Base-by-base conservation (phyloP, 2,113 vertebrate species). In the Bufo gargarizans region DNA sequence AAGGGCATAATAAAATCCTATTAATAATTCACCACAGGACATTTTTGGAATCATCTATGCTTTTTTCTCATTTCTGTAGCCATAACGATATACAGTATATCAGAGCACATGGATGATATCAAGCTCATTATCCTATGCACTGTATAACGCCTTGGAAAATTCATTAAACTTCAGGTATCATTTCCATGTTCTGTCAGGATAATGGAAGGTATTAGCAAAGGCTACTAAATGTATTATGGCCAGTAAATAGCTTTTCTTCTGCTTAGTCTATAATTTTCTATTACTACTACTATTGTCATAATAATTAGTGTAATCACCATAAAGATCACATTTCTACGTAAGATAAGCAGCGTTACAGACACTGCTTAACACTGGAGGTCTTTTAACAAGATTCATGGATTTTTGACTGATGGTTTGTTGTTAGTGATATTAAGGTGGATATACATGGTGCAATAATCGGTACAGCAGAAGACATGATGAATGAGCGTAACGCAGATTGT, bases 1-100 rank as follows among this genome's bases (percentile, higher is more conserved):
- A 49, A 67, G n/a, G 47, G 85, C 74, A 86, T 50, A 78, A 86
- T 86, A 86, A 79, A 79, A 86, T 63, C 43, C 69, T 79, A 80
- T 86, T 86, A 86, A 86, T 86, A 86, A 86, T 86, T 79, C 76
- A 86, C 59, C 50, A 13, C 47, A n/a, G 61, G 85, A 79, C 76
- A 55, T 50, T 78, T 78, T 67, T 16, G 53, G 85, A 49, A 86
- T 86, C 76, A 86, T 53, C 85, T 56, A 17, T 49, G 59, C 22
- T 47, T 86, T 33, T 63, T 77, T 86, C 49, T 47, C 71, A 79
- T 79, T 67, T 45, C 56, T 86, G 55, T 49, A 67, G 56, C 53
- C 85, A 56, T 79, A 67, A 22, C 49, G 19, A 83, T 22, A 50
- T 55, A 33, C 0, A 55, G 13, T 33, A 33, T 33, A 33, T 33